Percentiles rank a stretch among this genome's conserved stretches.
These are phyloP conservation scores for Listronotus bonariensis DNA, from an alignment of 1,140 invertebrate species.

Conservation along the genomic window DNA sequence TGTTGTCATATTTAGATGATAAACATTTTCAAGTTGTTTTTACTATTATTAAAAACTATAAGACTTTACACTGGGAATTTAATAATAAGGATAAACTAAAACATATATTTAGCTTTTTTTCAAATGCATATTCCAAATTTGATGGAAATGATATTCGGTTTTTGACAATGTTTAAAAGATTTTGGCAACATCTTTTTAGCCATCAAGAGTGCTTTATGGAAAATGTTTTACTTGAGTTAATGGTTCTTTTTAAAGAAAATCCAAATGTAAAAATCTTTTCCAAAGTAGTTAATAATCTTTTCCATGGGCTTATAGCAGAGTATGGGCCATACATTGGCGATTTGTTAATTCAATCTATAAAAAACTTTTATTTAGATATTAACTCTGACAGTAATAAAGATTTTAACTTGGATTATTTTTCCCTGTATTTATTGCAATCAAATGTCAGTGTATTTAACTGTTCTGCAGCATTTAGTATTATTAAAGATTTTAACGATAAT, in stretches of 20 bases:
- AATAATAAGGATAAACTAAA: slow-evolving; percentile 1
- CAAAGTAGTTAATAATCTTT: slow-evolving; percentile 2
- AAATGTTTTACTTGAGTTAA: slow-evolving; percentile 2
- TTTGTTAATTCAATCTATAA: slow-evolving; percentile 5
- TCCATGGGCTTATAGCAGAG: neutral
- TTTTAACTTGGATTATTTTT: neutral
- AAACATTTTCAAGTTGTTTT: slow-evolving; percentile 14
- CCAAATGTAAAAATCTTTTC: neutral
- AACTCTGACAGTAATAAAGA: neutral
- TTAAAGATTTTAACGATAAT: neutral
- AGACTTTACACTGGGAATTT: slow-evolving; percentile 4
- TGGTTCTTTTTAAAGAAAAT: slow-evolving; percentile 1
- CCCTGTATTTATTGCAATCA: neutral
- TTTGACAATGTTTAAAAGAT: slow-evolving; percentile 2
- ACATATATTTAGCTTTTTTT: slow-evolving; percentile 14
- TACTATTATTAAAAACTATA: slow-evolving; percentile 5
- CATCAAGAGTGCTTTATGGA: slow-evolving; percentile 12
- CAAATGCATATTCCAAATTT: neutral
- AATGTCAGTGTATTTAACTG: slow-evolving; percentile 12
- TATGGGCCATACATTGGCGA: slow-evolving; percentile 4
- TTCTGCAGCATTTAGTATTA: slow-evolving; percentile 2
- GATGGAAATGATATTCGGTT: slow-evolving; percentile 4
- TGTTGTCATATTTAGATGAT: neutral
- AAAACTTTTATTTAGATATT: neutral
- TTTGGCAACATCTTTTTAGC: slow-evolving; percentile 22